Evolutionary conservation across 2,888 invertebrate genomes (phyloP), one percentile per base, ranked within the genome.

Genomic region (Folsomia manolachei): DNA sequence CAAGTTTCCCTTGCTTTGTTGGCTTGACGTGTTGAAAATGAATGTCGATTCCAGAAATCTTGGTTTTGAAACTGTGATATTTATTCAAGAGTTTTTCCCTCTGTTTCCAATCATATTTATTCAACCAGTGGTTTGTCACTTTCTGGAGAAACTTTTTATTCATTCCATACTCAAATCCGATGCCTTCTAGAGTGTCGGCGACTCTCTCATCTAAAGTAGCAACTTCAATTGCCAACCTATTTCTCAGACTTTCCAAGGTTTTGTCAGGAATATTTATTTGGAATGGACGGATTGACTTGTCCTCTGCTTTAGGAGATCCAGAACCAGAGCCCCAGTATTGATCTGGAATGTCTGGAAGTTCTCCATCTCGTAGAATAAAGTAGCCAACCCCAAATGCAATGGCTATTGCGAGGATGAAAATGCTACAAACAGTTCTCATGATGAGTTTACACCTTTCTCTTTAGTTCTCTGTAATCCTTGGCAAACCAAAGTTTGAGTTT

Each of bases 131-230:
- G 62, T 90, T 87, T 0, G 92, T 83, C 7, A 95, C 85, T 77
- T 87, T 86, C 14, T 87, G 85, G 2, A 94, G 83, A 75, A 89
- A 89, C 53, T 89, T 86, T 0, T 90, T 85, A 82, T 93, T 91
- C 82, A 95, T 90, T 1, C 96, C 96, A 82, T 94, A 94, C 72
- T 89, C 87, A 84, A 93, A 95, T 4, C 88, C 88, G 0, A 86
- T 84, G 64, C 87, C 88, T 74, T 84, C 82, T 73, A 84, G 69
- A 0, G 84, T 82, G 2, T 83, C 82, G 21, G 80, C 75, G 56
- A 84, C 79, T 18, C 83, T 80, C 1, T 83, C 78, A 4, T 76
- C 81, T 51, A 75, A 66, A 26, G 75, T 74, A 23, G 71, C 56
- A 11, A 77, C 66, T 83, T 92, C 90, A 63, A 92, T 82, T 67